phyloP scores from a whole-genome alignment of 2,113 vertebrate species.

The Sterrhoptilus dennistouni region DNA sequence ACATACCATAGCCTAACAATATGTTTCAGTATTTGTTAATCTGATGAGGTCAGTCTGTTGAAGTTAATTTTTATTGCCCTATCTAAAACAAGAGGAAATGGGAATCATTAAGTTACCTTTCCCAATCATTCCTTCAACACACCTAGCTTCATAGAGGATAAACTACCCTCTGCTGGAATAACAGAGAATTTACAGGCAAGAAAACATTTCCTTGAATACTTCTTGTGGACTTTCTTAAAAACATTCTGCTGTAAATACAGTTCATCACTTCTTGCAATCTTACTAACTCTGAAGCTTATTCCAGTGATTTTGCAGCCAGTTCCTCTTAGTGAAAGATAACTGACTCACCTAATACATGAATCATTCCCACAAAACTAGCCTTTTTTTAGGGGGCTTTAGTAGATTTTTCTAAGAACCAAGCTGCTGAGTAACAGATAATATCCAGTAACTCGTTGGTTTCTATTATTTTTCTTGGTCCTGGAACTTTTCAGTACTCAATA shows the following conservation, averaged over 20 bases:
- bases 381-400: background rate
- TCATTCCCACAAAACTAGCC: background rate
- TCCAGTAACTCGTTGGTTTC: background rate
- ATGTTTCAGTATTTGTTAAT: background rate
- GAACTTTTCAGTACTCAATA: background rate
- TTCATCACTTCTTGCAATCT: background rate
- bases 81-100: conserved; percentile 21
- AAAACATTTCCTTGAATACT: background rate
- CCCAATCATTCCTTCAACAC: background rate
- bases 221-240: background rate
- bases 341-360: background rate
- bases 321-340: background rate
- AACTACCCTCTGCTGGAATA: conserved; percentile 68
- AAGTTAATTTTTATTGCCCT: conserved; percentile 47
- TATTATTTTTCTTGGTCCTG: background rate
- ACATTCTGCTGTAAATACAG: background rate
- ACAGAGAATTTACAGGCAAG: conserved; percentile 39
- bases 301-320: background rate
- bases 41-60: background rate
- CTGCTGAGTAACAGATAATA: background rate
- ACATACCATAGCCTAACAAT: background rate
- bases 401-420: background rate
- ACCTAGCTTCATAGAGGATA: conserved; percentile 63
- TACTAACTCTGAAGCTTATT: background rate
- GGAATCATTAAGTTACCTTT: conserved; percentile 43